A percentile compares a stretch with the other conserved stretches of the same genome.
Evolutionary conservation across 2,888 invertebrate species (phyloP).

Genomic region (Drosophila engyochracea): DNA sequence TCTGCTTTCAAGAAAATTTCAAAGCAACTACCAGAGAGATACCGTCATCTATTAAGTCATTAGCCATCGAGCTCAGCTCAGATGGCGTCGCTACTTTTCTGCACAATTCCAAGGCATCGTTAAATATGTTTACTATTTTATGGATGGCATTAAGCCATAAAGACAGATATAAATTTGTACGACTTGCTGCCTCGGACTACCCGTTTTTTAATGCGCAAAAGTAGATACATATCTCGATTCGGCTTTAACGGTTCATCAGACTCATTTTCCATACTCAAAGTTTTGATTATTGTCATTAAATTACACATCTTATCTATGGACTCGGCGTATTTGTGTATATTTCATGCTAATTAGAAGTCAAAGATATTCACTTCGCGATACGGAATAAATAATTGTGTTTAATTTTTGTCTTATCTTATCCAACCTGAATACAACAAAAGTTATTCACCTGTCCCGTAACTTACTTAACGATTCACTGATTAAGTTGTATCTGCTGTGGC

Average conservation of each 20-base stretch:
- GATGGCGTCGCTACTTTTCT: neutral
- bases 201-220: constrained; percentile 26
- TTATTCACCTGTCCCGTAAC: constrained; percentile 35
- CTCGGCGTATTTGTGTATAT: constrained; percentile 48
- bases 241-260: constrained; percentile 52
- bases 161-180: constrained; percentile 11
- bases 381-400: constrained; percentile 71
- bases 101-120: neutral
- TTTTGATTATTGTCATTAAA: constrained; percentile 62
- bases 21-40: neutral
- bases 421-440: constrained; percentile 9
- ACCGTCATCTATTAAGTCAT: constrained; percentile 10
- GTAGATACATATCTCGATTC: constrained; percentile 53
- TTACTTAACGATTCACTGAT: constrained; percentile 57
- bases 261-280: constrained; percentile 18
- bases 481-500: constrained; percentile 67
- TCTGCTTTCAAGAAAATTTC: neutral
- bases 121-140: constrained; percentile 21
- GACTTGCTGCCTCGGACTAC: constrained; percentile 27
- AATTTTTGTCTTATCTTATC: constrained; percentile 54
- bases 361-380: constrained; percentile 68
- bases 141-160: constrained; percentile 26
- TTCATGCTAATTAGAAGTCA: constrained; percentile 72
- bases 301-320: constrained; percentile 64
- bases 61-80: neutral